These are phyloP conservation scores for Apocrypta bakeri DNA, from an alignment of 1,140 invertebrate genomes.

Conservation along the genomic window DNA sequence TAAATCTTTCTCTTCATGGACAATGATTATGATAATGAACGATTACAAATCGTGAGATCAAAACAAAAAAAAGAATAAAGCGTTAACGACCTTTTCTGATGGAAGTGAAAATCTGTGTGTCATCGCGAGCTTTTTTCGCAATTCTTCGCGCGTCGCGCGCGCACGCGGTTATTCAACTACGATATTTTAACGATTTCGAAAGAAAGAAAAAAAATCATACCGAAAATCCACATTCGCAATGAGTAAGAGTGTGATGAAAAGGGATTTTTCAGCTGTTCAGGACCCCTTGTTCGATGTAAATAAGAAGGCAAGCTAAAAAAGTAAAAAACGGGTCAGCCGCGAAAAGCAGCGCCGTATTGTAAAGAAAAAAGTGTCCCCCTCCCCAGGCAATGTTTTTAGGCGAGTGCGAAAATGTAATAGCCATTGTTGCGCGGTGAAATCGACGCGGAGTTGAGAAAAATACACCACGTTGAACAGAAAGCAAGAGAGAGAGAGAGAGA, in stretches of 20 bases:
- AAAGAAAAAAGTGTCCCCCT: slow-evolving; percentile 33
- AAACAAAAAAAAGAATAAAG: slow-evolving; percentile 9
- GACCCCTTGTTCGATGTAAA: slow-evolving; percentile 51
- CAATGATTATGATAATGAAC: slow-evolving; percentile 41
- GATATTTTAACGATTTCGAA: slow-evolving; percentile 30
- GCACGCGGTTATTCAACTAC: slow-evolving; percentile 43
- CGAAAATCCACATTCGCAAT: not conserved
- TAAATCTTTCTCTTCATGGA: slow-evolving; percentile 47
- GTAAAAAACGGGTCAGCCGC: slow-evolving; percentile 9
- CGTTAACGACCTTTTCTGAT: slow-evolving; percentile 42
- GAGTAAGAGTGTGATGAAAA: slow-evolving; percentile 25
- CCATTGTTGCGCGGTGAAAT: slow-evolving; percentile 43
- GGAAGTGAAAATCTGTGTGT: slow-evolving; percentile 34
- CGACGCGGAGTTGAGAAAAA: slow-evolving; percentile 50
- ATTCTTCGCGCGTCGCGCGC: slow-evolving; percentile 48
- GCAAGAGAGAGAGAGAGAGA: no score
- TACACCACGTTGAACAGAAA: slow-evolving; percentile 35
- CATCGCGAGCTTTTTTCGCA: slow-evolving; percentile 50
- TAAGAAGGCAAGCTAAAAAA: slow-evolving; percentile 27
- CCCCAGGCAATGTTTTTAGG: slow-evolving; percentile 52
- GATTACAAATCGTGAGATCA: slow-evolving; percentile 18
- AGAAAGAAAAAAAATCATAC: slow-evolving; percentile 11
- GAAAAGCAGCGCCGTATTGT: slow-evolving; percentile 37
- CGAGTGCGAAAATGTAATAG: slow-evolving; percentile 48
- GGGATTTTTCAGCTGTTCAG: slow-evolving; percentile 46